Evolutionary conservation across 2,113 vertebrate genomes (phyloP).

Genomic region (Microcebus lehilahytsara): DNA sequence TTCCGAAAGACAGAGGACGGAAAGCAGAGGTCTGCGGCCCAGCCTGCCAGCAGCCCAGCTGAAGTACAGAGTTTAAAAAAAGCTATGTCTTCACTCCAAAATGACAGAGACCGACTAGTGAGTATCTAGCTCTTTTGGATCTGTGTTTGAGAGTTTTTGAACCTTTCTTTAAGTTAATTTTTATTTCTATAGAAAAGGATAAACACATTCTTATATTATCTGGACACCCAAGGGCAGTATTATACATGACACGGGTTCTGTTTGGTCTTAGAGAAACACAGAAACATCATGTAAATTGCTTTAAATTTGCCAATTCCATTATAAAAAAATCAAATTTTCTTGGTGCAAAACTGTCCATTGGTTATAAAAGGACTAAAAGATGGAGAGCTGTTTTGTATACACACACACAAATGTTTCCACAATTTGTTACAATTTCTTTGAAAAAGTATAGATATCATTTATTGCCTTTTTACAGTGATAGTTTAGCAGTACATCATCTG

Average conservation of each 20-base stretch:
- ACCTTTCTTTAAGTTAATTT: background rate
- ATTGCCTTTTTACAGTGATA: background rate
- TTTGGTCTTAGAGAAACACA: conserved; percentile 17
- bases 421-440: conserved; percentile 24
- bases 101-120: conserved; percentile 94
- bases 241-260: background rate
- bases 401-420: background rate
- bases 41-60: conserved; percentile 52
- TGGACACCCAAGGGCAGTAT: background rate
- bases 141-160: background rate
- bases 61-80: conserved; percentile 94
- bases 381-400: background rate
- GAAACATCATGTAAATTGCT: conserved; percentile 10
- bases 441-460: background rate
- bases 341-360: background rate
- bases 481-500: background rate
- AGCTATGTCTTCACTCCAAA: conserved; percentile 93
- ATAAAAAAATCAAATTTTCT: background rate
- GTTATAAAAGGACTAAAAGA: background rate
- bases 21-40: conserved; percentile 69
- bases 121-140: conserved; percentile 65
- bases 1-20: conserved; percentile 74
- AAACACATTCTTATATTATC: background rate
- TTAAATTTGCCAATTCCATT: background rate
- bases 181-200: conserved; percentile 14